Conservation (phyloP, 2,113 vertebrate species). For the Catharus minimus region DNA sequence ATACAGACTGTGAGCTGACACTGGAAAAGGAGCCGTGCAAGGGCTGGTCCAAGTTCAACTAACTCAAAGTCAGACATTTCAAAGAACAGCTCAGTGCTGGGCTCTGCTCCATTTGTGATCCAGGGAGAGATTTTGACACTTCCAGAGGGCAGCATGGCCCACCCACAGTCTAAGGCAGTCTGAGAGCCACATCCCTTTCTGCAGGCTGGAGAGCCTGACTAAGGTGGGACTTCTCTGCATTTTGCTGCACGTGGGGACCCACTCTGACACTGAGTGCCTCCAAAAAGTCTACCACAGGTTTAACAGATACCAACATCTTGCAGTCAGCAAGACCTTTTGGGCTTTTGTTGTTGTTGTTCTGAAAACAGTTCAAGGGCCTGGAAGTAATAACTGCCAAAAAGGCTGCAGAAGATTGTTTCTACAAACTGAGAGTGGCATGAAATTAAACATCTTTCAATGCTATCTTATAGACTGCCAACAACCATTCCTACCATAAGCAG, state of each 20-base stretch:
- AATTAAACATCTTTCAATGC: not conserved
- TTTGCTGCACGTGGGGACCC: not conserved
- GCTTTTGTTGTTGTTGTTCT: not conserved
- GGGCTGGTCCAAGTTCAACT: constrained; percentile 17
- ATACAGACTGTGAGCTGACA: not conserved
- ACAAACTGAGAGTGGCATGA: not conserved
- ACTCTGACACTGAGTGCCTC: rapidly evolving
- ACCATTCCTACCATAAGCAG: not conserved
- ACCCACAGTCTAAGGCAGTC: constrained; percentile 9
- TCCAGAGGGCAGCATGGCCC: not conserved
- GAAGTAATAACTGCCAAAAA: not conserved
- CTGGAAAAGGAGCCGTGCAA: not conserved
- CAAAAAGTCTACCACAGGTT: not conserved
- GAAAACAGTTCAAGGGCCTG: not conserved
- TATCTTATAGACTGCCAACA: not conserved
- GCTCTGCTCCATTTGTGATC: constrained; percentile 33
- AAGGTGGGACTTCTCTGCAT: not conserved
- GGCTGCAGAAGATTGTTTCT: not conserved
- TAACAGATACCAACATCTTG: not conserved
- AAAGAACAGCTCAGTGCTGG: constrained; percentile 33
- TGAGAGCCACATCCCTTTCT: not conserved
- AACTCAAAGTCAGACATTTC: constrained; percentile 41
- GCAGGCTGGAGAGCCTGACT: not conserved
- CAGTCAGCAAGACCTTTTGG: not conserved
- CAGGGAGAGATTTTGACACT: constrained; percentile 31